Conservation (phyloP, 2,888 invertebrate genomes). For the Mechanitis mazaeus region DNA sequence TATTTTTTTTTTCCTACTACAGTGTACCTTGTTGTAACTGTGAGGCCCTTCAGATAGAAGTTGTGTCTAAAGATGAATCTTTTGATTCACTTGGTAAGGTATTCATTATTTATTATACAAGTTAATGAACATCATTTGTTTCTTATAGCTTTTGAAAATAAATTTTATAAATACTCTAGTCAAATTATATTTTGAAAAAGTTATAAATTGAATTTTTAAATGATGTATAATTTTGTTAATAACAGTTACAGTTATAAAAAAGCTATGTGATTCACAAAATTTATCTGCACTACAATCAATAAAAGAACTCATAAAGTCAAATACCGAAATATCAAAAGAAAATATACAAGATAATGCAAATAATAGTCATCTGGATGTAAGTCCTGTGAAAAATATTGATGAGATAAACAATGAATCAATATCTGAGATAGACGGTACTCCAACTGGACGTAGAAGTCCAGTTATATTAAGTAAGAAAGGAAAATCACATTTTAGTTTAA, state of each 20-base stretch:
- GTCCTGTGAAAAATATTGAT: constrained; percentile 30
- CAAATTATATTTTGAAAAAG: no score
- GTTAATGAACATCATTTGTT: constrained; percentile 5
- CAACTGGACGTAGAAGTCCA: constrained; percentile 58
- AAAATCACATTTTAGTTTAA: constrained; percentile 31
- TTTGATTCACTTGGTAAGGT: background rate
- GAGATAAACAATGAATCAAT: constrained; percentile 44
- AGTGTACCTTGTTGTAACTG: background rate
- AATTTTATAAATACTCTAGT: no score
- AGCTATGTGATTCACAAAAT: constrained; percentile 54
- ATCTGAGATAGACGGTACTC: constrained; percentile 60
- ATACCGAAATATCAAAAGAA: constrained; percentile 30
- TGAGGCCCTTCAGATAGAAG: background rate
- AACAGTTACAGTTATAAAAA: constrained; percentile 45
- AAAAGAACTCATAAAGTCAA: constrained; percentile 52
- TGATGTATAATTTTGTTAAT: constrained; percentile 8
- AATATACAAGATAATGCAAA: constrained; percentile 12
- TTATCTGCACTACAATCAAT: constrained; percentile 47
- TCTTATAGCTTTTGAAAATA: background rate
- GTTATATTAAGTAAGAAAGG: constrained; percentile 53
- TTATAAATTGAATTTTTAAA: no score
- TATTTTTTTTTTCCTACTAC: background rate
- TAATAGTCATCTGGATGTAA: constrained; percentile 13
- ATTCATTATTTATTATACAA: constrained; percentile 4
- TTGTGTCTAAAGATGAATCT: background rate